phyloP scores from a whole-genome alignment of 2,888 invertebrate species.

The Idaea straminata region DNA sequence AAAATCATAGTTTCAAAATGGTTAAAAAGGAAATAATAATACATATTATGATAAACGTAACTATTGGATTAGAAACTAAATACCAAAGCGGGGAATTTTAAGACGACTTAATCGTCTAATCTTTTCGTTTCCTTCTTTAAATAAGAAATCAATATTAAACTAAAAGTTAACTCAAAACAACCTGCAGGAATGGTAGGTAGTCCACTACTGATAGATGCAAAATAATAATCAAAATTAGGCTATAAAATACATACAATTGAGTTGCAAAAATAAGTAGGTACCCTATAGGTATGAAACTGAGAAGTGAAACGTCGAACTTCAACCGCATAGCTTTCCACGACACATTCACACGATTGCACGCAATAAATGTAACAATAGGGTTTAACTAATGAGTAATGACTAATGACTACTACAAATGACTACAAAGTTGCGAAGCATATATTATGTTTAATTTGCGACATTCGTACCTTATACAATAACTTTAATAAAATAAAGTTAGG shows the following conservation, averaged over 20 bases:
- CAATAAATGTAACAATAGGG: conserved; percentile 41
- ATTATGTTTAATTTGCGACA: neutral
- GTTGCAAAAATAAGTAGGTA: neutral
- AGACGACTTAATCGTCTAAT: neutral
- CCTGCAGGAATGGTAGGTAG: too few species aligned
- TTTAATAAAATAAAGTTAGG: too few species aligned
- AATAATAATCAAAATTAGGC: too few species aligned
- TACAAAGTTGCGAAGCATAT: conserved; percentile 14
- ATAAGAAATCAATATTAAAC: neutral
- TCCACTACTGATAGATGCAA: too few species aligned
- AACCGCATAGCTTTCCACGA: conserved; percentile 45
- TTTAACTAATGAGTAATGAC: conserved; percentile 34
- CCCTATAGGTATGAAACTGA: conserved; percentile 12
- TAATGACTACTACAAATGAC: conserved; percentile 36
- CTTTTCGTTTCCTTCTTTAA: neutral
- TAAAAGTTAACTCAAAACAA: neutral
- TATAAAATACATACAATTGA: neutral
- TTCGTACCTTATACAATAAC: too few species aligned
- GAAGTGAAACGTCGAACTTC: conserved; percentile 47
- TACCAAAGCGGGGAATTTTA: neutral
- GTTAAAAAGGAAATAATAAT: neutral
- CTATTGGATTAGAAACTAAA: neutral
- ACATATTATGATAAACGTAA: neutral
- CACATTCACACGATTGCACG: conserved; percentile 48
- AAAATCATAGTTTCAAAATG: neutral